Base-by-base conservation (phyloP, 2,797 vertebrate genomes). In the Ammospiza maritima region DNA sequence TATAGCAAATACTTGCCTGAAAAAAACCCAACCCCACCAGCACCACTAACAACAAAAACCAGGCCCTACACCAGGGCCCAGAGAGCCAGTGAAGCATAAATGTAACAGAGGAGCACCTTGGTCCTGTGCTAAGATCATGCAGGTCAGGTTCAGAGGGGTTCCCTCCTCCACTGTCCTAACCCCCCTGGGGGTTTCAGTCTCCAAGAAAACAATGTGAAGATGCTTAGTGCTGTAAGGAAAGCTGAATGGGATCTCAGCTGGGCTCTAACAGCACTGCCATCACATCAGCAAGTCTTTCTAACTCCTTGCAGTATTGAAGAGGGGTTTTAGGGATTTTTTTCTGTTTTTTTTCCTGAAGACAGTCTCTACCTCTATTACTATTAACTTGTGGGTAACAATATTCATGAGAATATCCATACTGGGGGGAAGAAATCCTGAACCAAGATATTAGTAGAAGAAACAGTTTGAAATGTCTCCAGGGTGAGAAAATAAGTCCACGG, bases 291-390 rank as follows among this genome's bases (percentile, higher is more conserved):
- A 61, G 5, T 13, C 21, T 47, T 47, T 64, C 66, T 40, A 88
- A 44, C 45, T 29, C 30, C 26, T 13, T 78, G 25, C 13, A 32
- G 13, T 56, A 85, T n/a, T 48, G 48, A 64, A 83, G 27, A 23
- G 22, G 4, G 5, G 1, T 17, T 50, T 54, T 14, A 10, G 23
- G 4, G n/a, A 10, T 4, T 13, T 4, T 16, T 34, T 16, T 16
- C 22, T 1, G 6, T 47, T 36, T 38, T 38, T 38, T 14, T 30
- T 23, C 0, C 22, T 73, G n/a, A 89, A 84, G 15, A 48, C 12
- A 53, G 45, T 12, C 30, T 90, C 50, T 29, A 11, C 2, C 3
- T 88, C 61, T 69, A 17, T n/a, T 72, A 20, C 19, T 61, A 53
- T 26, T n/a, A 54, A 34, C 10, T 81, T 36, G 12, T 26, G 27